phyloP scores from a whole-genome alignment of 1,140 invertebrate species.

The Drosophila sp. region DNA sequence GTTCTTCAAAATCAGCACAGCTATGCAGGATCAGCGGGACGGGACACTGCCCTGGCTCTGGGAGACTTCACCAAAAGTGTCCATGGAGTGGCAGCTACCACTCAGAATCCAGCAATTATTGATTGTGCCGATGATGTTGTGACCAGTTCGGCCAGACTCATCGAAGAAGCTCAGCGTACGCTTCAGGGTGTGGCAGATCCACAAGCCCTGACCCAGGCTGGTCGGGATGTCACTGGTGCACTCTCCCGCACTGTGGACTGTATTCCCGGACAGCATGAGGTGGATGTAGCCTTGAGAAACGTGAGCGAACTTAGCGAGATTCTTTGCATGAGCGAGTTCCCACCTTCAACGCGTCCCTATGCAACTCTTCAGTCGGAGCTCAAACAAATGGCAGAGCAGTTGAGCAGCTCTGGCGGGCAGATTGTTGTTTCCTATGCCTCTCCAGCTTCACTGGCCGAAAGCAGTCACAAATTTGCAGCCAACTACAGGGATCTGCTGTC shows the following conservation, averaged over 20 bases:
- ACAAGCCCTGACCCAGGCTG: conserved; percentile 86
- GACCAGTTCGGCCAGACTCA: conserved; percentile 88
- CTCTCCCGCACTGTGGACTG: conserved; percentile 87
- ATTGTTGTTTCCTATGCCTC: conserved; percentile 87
- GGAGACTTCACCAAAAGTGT: conserved; percentile 89
- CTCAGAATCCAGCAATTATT: conserved; percentile 84
- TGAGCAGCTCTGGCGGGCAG: conserved; percentile 93
- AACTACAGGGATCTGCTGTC: conserved; percentile 91
- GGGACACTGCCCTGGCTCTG: conserved; percentile 91
- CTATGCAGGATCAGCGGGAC: conserved; percentile 91
- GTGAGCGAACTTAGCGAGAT: conserved; percentile 91
- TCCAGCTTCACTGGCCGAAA: conserved; percentile 88
- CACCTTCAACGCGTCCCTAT: conserved; percentile 89
- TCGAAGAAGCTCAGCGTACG: conserved; percentile 90
- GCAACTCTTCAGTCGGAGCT: conserved; percentile 94
- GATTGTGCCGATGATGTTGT: conserved; percentile 92
- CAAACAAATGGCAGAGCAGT: conserved; percentile 90
- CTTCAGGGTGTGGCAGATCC: conserved; percentile 86
- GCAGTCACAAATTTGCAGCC: conserved; percentile 90
- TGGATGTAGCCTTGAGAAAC: conserved; percentile 92
- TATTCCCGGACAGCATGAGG: conserved; percentile 94
- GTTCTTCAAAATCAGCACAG: conserved; percentile 92
- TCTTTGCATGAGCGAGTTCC: conserved; percentile 89
- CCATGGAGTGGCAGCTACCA: conserved; percentile 88
- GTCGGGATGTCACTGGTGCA: conserved; percentile 84